A percentile compares a stretch with the other conserved stretches of the same genome.
These are phyloP conservation scores for Chionomys nivalis DNA, from an alignment of 2,113 vertebrate genomes.

Conservation along the genomic window DNA sequence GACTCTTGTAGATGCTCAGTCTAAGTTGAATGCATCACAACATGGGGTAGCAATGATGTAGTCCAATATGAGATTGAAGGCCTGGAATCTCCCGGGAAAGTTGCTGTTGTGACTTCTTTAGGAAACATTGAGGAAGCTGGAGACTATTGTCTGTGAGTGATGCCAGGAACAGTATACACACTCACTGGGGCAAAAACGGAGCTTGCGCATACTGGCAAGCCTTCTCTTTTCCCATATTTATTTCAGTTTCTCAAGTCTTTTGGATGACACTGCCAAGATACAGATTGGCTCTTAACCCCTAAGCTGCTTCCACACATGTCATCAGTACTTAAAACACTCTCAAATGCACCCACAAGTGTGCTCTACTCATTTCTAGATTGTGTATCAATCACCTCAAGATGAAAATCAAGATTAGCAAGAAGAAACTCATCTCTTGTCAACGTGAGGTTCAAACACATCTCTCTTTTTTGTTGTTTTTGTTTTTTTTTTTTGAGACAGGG, in stretches of 20 bases:
- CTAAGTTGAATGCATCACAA: too few relatives aligned
- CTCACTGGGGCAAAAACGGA: too few relatives aligned
- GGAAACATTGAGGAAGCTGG: neutral
- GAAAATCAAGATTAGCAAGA: neutral
- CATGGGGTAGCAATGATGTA: neutral
- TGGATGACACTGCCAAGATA: too few relatives aligned
- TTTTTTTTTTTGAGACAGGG: too few relatives aligned
- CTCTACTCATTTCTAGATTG: neutral
- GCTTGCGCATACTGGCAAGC: too few relatives aligned
- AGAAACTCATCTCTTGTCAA: neutral
- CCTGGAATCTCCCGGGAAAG: neutral
- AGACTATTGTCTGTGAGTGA: neutral
- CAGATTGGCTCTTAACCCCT: neutral
- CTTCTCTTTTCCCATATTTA: neutral
- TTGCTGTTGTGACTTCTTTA: neutral
- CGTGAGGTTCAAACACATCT: neutral
- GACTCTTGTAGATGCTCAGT: neutral
- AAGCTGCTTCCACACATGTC: neutral
- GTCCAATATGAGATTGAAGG: neutral
- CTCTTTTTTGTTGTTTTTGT: too few relatives aligned
- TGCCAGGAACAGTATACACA: neutral
- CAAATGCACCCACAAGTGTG: neutral
- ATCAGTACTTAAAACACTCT: neutral
- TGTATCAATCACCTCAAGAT: neutral
- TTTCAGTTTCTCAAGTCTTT: neutral